Conservation (phyloP, 2,888 invertebrate species). For the Drosophila nigricruria region DNA sequence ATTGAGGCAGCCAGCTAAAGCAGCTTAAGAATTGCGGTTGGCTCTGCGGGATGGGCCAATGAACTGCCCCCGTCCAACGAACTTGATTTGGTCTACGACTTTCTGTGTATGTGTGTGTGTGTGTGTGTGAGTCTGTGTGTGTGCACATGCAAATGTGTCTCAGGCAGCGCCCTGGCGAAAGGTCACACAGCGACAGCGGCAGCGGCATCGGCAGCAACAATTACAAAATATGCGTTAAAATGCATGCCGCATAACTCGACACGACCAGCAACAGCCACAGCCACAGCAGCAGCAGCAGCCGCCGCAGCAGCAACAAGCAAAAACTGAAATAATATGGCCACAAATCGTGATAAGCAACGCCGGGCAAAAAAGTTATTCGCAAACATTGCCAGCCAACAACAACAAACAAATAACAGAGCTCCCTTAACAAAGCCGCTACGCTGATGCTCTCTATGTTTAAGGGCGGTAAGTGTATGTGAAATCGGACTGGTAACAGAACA, state of each 20-base stretch:
- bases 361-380: slow-evolving; percentile 66
- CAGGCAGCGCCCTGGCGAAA: slow-evolving; percentile 63
- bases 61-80: slow-evolving; percentile 74
- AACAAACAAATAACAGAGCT: slow-evolving; percentile 36
- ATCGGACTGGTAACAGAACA: not conserved
- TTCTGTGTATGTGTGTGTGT: slow-evolving; percentile 18
- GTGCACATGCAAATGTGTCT: slow-evolving; percentile 67
- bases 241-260: slow-evolving; percentile 76
- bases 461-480: not conserved
- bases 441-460: slow-evolving; percentile 25
- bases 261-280: slow-evolving; percentile 59
- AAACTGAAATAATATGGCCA: slow-evolving; percentile 78
- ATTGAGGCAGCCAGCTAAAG: slow-evolving; percentile 57
- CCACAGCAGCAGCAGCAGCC: slow-evolving; percentile 27
- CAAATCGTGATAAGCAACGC: slow-evolving; percentile 80
- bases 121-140: slow-evolving; percentile 26
- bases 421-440: slow-evolving; percentile 15
- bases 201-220: slow-evolving; percentile 62
- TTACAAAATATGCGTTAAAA: slow-evolving; percentile 80
- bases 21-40: slow-evolving; percentile 61
- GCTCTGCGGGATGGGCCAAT: slow-evolving; percentile 63
- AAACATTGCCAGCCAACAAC: slow-evolving; percentile 63
- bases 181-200: slow-evolving; percentile 59
- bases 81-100: slow-evolving; percentile 73
- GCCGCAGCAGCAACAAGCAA: slow-evolving; percentile 50